Percentiles rank a stretch among this genome's conserved stretches.
Conservation (phyloP, 2,888 invertebrate species). For the Melanophora roralis region DNA sequence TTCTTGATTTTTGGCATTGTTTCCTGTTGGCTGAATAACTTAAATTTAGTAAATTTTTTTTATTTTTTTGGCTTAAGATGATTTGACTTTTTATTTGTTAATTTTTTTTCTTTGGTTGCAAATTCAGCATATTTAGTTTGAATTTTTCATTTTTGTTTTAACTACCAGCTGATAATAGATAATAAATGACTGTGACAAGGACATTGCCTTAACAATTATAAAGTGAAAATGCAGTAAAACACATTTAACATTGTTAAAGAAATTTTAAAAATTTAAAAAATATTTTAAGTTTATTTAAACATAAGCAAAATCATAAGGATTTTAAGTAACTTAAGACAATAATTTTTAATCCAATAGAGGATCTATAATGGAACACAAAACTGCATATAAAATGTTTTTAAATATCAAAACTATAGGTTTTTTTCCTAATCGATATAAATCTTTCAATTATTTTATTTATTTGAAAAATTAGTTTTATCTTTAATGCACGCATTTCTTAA, state of each 20-base stretch:
- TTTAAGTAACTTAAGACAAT: too few relatives aligned
- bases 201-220: conserved; percentile 36
- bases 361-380: too few relatives aligned
- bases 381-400: too few relatives aligned
- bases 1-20: conserved; percentile 49
- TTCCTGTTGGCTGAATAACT: conserved; percentile 53
- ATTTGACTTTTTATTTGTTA: background rate
- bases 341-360: too few relatives aligned
- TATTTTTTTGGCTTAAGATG: conserved; percentile 35
- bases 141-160: background rate
- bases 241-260: background rate
- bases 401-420: too few relatives aligned
- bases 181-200: conserved; percentile 42
- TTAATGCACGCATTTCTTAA: background rate
- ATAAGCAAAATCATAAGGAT: too few relatives aligned
- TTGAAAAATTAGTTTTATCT: background rate
- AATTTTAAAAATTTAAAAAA: background rate
- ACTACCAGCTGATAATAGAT: conserved; percentile 26
- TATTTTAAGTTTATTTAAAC: too few relatives aligned
- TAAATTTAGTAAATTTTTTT: conserved; percentile 39
- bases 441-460: too few relatives aligned
- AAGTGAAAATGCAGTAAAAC: background rate
- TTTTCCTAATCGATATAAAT: too few relatives aligned
- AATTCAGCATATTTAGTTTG: background rate
- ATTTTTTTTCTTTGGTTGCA: background rate